Conservation (phyloP, 2,888 invertebrate species). For the Myathropa florea region DNA sequence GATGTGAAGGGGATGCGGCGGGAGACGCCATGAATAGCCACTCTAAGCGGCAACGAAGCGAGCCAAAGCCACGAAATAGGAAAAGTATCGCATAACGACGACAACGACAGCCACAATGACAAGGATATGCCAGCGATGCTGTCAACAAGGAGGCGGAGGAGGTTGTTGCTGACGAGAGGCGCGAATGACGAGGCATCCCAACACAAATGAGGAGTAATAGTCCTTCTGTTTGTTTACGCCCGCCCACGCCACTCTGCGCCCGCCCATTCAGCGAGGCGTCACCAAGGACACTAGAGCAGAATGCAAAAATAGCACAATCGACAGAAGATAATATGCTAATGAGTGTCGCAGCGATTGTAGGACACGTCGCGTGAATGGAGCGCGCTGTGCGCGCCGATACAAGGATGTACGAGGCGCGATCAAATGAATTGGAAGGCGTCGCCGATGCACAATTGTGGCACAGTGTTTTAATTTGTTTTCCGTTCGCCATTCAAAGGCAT, state of each 20-base stretch:
- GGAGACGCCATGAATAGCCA: constrained; percentile 42
- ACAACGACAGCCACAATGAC: neutral
- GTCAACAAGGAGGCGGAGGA: neutral
- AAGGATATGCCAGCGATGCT: neutral
- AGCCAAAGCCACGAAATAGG: constrained; percentile 14
- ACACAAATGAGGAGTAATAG: neutral
- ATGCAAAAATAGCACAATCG: constrained; percentile 37
- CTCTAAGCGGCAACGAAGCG: constrained; percentile 31
- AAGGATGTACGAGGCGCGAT: neutral
- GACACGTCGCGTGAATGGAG: neutral
- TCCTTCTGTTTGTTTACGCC: neutral
- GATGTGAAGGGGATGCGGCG: neutral
- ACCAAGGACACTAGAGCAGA: constrained; percentile 58
- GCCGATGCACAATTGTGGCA: neutral
- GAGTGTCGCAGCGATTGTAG: constrained; percentile 16
- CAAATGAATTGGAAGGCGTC: neutral
- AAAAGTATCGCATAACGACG: constrained; percentile 2
- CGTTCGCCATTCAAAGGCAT: neutral
- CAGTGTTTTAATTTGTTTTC: neutral
- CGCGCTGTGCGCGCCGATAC: neutral
- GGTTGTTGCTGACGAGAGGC: constrained; percentile 11
- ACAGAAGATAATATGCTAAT: constrained; percentile 52
- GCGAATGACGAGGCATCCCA: constrained; percentile 11
- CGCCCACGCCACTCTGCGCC: neutral
- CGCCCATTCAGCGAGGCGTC: constrained; percentile 24